Percentiles rank a stretch among this genome's conserved stretches.
Evolutionary conservation across 2,113 vertebrate species (phyloP).

Genomic region (Perca schrenkii): DNA sequence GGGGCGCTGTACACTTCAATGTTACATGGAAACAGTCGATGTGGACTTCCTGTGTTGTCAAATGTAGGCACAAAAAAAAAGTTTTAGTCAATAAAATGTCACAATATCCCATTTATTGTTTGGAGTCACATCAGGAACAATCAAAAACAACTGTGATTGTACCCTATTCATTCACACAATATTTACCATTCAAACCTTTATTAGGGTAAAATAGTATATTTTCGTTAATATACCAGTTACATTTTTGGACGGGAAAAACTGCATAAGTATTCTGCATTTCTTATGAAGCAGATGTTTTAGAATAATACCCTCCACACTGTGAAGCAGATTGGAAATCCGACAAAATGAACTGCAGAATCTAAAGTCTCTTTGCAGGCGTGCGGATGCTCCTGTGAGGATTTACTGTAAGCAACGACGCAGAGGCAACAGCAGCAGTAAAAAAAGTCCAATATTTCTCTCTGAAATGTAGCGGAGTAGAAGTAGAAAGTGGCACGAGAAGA

Average conservation of each 20-base stretch:
- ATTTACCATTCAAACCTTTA: neutral
- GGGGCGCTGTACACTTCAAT: neutral
- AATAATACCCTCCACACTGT: neutral
- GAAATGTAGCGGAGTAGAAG: too few relatives aligned
- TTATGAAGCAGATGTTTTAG: slow-evolving; percentile 1
- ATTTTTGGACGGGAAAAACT: neutral
- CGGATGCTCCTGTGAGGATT: slow-evolving; percentile 17
- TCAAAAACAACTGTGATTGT: neutral
- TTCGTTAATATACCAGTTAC: neutral
- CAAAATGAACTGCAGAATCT: neutral
- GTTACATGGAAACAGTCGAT: neutral
- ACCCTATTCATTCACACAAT: neutral
- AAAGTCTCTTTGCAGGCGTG: neutral
- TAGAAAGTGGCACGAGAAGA: too few relatives aligned
- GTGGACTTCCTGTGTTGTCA: neutral
- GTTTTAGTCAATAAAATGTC: neutral
- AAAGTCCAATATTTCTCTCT: too few relatives aligned
- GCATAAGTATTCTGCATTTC: too few relatives aligned
- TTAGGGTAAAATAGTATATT: neutral
- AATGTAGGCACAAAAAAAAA: neutral
- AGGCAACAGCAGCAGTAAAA: too few relatives aligned
- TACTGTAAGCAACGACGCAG: neutral
- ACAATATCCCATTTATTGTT: slow-evolving; percentile 32
- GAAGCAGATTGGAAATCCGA: slow-evolving; percentile 11
- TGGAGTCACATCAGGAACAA: slow-evolving; percentile 2